These are phyloP conservation scores for Onychomys torridus DNA, from an alignment of 2,797 vertebrate species.

Conservation along the genomic window DNA sequence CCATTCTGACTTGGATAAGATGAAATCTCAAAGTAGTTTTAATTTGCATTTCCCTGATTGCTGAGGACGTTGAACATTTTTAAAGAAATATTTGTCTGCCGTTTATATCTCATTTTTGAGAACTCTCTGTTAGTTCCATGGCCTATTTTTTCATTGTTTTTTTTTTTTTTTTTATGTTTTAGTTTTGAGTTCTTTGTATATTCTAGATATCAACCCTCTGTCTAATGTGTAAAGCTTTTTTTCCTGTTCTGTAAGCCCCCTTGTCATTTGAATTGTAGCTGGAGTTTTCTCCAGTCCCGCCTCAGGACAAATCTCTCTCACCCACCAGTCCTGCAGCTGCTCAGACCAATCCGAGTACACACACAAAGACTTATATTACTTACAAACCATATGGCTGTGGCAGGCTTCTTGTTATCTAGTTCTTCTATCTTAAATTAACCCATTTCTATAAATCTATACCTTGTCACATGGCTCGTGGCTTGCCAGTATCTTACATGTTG, in stretches of 20 bases:
- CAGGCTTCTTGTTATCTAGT: too few species aligned
- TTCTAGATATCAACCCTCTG: background rate
- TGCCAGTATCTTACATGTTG: too few species aligned
- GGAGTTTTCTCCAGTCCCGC: too few species aligned
- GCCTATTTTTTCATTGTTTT: background rate
- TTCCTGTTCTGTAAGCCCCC: background rate
- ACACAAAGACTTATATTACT: too few species aligned
- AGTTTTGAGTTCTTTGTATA: background rate
- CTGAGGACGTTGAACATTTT: background rate
- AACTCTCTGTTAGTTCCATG: background rate
- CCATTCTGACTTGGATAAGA: background rate
- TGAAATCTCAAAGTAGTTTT: background rate
- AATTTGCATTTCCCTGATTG: background rate
- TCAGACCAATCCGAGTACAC: too few species aligned
- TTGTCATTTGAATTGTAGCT: background rate
- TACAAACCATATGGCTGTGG: too few species aligned
- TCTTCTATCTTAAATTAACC: too few species aligned
- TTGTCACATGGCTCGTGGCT: too few species aligned
- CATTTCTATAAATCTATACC: too few species aligned
- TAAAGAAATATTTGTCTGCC: background rate
- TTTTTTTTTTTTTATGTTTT: background rate
- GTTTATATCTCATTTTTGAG: background rate
- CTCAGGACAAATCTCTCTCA: too few species aligned
- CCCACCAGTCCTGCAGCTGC: too few species aligned
- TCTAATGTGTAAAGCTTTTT: background rate